These are phyloP conservation scores for Myiothlypis coronata DNA, from an alignment of 2,797 vertebrate genomes.

Conservation along the genomic window DNA sequence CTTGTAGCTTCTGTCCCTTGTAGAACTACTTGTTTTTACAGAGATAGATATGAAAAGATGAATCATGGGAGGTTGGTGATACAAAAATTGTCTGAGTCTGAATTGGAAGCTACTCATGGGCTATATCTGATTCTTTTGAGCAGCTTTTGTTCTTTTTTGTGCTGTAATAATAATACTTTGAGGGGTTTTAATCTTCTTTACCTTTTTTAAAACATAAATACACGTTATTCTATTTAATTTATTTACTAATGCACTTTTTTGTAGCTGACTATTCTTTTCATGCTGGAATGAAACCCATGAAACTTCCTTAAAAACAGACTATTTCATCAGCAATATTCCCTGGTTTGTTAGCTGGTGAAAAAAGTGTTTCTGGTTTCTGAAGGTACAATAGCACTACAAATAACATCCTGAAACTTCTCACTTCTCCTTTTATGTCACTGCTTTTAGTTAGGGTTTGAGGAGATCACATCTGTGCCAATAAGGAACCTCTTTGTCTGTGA, in stretches of 20 bases:
- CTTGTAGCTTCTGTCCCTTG: neutral
- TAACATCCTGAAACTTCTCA: neutral
- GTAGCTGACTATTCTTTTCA: neutral
- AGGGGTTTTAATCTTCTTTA: neutral
- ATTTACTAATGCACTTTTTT: neutral
- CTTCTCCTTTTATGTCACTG: neutral
- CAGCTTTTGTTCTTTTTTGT: neutral
- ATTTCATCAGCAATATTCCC: neutral
- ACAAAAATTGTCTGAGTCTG: neutral
- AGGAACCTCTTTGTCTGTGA: neutral
- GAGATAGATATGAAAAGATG: neutral
- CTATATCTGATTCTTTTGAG: neutral
- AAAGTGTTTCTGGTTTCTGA: neutral
- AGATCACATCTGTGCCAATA: neutral
- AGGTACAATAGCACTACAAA: neutral
- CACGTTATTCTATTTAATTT: accelerated
- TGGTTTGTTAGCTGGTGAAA: neutral
- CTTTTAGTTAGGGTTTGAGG: neutral
- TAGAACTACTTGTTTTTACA: neutral
- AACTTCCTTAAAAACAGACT: neutral
- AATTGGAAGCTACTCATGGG: neutral
- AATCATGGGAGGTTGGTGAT: neutral
- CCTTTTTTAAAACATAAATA: neutral
- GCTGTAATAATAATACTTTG: neutral
- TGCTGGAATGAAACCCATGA: neutral